Evolutionary conservation across 92 coral and sea anemone genomes (phyloP).

Genomic region (Phymanthus crucifer): DNA sequence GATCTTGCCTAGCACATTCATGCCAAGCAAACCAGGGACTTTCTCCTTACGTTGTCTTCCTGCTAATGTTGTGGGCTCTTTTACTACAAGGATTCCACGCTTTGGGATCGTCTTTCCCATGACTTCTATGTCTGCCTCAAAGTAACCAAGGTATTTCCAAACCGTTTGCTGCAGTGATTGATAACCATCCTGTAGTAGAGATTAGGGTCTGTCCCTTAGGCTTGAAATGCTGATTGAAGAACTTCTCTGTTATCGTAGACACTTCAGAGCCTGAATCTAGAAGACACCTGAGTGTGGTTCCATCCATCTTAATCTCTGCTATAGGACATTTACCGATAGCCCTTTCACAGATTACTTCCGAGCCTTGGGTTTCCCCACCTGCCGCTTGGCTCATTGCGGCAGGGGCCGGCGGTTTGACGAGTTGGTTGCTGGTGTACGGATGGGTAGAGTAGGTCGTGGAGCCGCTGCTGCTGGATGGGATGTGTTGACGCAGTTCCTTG

Average conservation of each 20-base stretch:
- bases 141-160: slow-evolving; percentile 32
- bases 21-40: slow-evolving; percentile 59
- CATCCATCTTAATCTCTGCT: slow-evolving; percentile 43
- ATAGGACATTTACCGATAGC: slow-evolving; percentile 63
- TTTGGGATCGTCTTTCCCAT: slow-evolving; percentile 33
- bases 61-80: slow-evolving; percentile 38
- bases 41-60: slow-evolving; percentile 33
- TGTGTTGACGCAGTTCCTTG: background rate
- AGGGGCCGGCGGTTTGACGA: slow-evolving; percentile 31
- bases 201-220: slow-evolving; percentile 60
- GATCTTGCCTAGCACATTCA: slow-evolving; percentile 50
- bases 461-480: background rate
- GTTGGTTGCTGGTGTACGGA: background rate
- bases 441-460: background rate
- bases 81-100: slow-evolving; percentile 56
- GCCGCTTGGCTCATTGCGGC: slow-evolving; percentile 22
- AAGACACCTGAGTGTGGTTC: slow-evolving; percentile 31
- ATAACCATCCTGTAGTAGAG: slow-evolving; percentile 59
- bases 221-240: slow-evolving; percentile 57
- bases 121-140: slow-evolving; percentile 55
- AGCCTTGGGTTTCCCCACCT: slow-evolving; percentile 31
- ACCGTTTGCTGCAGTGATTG: slow-evolving; percentile 36
- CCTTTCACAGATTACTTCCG: slow-evolving; percentile 42
- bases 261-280: slow-evolving; percentile 68
- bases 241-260: slow-evolving; percentile 65